Base-by-base conservation (phyloP, 2,113 vertebrate species). In the Plotosus lineatus region DNA sequence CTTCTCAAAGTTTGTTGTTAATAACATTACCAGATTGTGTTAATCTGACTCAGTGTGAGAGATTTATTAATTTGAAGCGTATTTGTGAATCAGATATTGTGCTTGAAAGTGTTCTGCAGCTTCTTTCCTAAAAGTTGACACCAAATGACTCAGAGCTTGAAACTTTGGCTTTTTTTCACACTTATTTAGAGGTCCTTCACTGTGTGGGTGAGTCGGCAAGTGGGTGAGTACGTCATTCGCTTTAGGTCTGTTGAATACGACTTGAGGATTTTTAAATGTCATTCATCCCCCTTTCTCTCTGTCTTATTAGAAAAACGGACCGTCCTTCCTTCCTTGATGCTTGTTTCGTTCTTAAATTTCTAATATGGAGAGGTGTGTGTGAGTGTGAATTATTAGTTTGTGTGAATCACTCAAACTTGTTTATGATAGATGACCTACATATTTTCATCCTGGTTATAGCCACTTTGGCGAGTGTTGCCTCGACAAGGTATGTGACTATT, bases 221-320 rank as follows among this genome's bases (percentile, higher is more conserved):
- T 50, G 81, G 69, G 66, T 56, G n/a, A 58, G 65, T 50, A 40
- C 36, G 58, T 81, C 56, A 63, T 53, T 38, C 3, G 23, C 44
- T 61, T 26, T 63, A 73, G 65, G n/a, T 14, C 42, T 75, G 56
- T 63, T 10, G 53, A 40, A 58, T 46, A 36, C 19, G 38, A 78
- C 66, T 86, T 72, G 77, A 44, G 15, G 85, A 84, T 56, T 86
- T 78, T 86, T 58, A 91, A 92, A 92, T 92, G 92, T 90, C 90
- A 90, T 38, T 63, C 48, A 26, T 75, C n/a, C 6, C 51, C 63
- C 19, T 77, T 12, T 60, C 10, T 66, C 60, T 42, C 40, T 61
- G 31, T 36, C 36, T 68, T 15, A 2, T 31, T 66, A 68, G 15
- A 26, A 68, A 68, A n/a, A 38, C 60, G 36, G 60, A 5, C 68